Evolutionary conservation across 2,888 invertebrate species (phyloP).

Genomic region (Cataglyphis albicans): DNA sequence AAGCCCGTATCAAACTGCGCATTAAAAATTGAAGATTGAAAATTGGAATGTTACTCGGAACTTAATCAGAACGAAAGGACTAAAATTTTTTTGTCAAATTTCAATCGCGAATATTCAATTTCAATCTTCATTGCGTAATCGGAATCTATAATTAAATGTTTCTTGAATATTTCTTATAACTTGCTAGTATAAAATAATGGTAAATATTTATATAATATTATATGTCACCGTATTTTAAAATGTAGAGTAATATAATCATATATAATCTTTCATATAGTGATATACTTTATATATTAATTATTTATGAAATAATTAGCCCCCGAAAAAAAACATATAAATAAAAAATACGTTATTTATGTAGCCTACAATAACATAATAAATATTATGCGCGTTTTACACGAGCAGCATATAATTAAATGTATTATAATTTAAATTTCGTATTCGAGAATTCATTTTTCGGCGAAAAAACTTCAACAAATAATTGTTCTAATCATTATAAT

Average conservation of each 20-base stretch:
- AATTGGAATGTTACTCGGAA: too few species aligned
- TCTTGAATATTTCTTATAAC: not conserved
- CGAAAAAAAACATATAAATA: not conserved
- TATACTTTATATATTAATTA: not conserved
- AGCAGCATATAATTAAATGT: not conserved
- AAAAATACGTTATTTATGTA: not conserved
- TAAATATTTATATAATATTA: not conserved
- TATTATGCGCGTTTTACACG: not conserved
- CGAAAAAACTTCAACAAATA: not conserved
- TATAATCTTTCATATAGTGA: not conserved
- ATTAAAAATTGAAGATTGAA: too few species aligned
- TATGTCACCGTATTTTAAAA: not conserved
- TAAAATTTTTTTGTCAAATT: too few species aligned
- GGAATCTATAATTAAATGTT: not conserved
- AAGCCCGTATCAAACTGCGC: too few species aligned
- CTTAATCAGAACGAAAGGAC: too few species aligned
- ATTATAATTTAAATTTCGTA: not conserved
- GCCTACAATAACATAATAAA: not conserved
- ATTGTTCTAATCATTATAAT: conserved; percentile 9
- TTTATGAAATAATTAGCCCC: not conserved
- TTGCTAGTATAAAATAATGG: not conserved
- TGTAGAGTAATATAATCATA: not conserved
- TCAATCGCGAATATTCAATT: too few species aligned
- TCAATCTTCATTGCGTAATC: too few species aligned
- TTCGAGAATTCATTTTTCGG: not conserved